Base-by-base conservation (phyloP, 2,888 invertebrate species). In the Drosophila mayaguana region DNA sequence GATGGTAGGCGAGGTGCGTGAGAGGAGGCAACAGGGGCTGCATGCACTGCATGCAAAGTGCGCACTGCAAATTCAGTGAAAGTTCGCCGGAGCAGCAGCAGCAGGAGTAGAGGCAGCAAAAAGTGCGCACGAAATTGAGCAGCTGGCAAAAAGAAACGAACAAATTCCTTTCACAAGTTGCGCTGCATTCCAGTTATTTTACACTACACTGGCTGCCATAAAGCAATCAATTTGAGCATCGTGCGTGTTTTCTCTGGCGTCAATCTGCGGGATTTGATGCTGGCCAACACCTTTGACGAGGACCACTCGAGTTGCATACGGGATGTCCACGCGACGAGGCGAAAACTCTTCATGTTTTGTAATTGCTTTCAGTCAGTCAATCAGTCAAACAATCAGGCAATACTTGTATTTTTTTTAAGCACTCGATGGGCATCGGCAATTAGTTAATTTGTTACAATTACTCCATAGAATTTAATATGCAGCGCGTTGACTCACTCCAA, bases 361-460 rank as follows among this genome's bases (percentile, higher is more conserved):
- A 84, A 88, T 88, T 84, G 84, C 79, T 83, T 88, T 82, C 66
- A 69, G 71, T 75, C 81, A 78, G 72, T 82, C 77, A 67, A 71
- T 78, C 82, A 38, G 65, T 46, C 25, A 80, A 76, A 76, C 79
- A 74, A 74, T 48, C 42, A 38, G 65, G 20, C 57, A 46, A 61
- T 62, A 68, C 43, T 45, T 42, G 38, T 40, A 51, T 66, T 65
- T 78, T 68, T 82, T 66, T 62, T 36, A 46, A 54, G n/a, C 63
- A 48, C 40, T 72, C 63, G 60, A 68, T 68, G 68, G 66, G 54
- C 75, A 72, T 65, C 70, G 64, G 73, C 79, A 85, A 82, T 84
- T 88, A 88, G 83, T 79, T 73, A 72, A 81, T 72, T 81, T 59
- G 61, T 61, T 63, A 63, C 59, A 53, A 69, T 74, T 50, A 32